Conservation (phyloP, 2,888 invertebrate genomes). For the Neocrepidodera transversa region DNA sequence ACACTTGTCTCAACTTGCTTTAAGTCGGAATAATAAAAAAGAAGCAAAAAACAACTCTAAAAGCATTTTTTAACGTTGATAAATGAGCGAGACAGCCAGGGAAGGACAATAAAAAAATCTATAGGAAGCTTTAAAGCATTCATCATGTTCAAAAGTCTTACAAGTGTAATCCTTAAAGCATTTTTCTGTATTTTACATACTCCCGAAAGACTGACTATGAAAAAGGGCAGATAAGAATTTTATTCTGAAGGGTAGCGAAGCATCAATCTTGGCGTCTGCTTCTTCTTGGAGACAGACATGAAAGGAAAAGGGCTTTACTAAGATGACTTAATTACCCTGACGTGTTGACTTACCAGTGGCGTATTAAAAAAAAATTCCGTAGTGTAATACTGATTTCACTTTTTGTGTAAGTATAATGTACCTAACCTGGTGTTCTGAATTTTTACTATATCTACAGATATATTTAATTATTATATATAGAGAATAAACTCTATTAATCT, state of each 20-base stretch:
- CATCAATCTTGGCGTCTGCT: conserved; percentile 35
- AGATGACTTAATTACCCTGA: conserved; percentile 38
- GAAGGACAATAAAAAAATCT: conserved; percentile 34
- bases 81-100: conserved; percentile 28
- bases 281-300: conserved; percentile 32
- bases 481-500: no score
- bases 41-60: neutral
- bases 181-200: conserved; percentile 37
- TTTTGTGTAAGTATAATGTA: no score
- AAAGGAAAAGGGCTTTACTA: conserved; percentile 33
- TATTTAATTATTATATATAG: no score
- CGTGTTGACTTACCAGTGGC: conserved; percentile 27
- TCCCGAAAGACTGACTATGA: conserved; percentile 27
- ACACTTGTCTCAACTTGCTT: neutral
- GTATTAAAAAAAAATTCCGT: no score
- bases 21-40: neutral
- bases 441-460: no score
- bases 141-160: conserved; percentile 37
- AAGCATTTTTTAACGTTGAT: conserved; percentile 18
- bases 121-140: conserved; percentile 36
- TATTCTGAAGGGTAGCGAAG: conserved; percentile 30
- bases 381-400: no score
- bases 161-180: conserved; percentile 35
- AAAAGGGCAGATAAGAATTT: conserved; percentile 36
- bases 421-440: no score